These are phyloP conservation scores for Sander lucioperca DNA, from an alignment of 2,113 vertebrate species.

Conservation along the genomic window DNA sequence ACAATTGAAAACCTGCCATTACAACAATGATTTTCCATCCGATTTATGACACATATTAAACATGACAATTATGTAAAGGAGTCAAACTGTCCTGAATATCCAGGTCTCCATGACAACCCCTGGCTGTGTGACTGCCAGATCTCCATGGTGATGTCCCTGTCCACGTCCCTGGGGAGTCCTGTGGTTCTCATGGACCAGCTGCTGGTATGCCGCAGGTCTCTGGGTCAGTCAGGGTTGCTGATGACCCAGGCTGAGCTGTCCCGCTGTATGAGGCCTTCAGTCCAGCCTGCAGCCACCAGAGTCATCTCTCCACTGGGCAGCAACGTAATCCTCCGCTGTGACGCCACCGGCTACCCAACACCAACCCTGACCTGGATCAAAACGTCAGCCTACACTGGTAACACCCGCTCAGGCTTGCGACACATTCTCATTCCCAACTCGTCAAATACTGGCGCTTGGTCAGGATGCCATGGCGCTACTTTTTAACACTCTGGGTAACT, in stretches of 20 bases:
- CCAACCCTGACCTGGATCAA: constrained; percentile 91
- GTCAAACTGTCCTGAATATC: constrained; percentile 12
- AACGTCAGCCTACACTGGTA: constrained; percentile 86
- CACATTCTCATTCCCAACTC: too few species aligned
- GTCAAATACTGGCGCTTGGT: too few species aligned
- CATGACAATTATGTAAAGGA: background rate
- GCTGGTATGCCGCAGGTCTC: constrained; percentile 87
- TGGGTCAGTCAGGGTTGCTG: constrained; percentile 83
- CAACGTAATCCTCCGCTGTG: constrained; percentile 92
- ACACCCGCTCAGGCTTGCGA: too few species aligned
- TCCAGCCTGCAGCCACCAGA: constrained; percentile 91
- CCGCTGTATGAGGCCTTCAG: constrained; percentile 88
- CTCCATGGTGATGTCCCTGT: constrained; percentile 89
- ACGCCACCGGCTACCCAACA: constrained; percentile 90
- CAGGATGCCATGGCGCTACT: too few species aligned
- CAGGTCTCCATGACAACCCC: constrained; percentile 95
- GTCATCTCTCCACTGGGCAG: constrained; percentile 90
- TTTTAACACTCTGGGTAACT: too few species aligned
- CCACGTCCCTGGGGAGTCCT: constrained; percentile 83
- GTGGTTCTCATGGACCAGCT: constrained; percentile 88
- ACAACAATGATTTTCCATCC: background rate
- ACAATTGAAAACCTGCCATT: background rate
- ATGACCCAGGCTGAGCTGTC: constrained; percentile 87
- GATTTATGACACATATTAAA: background rate
- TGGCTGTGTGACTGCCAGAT: constrained; percentile 96